Evolutionary conservation across 2,113 vertebrate genomes (phyloP).

Genomic region (Chrysemys picta): DNA sequence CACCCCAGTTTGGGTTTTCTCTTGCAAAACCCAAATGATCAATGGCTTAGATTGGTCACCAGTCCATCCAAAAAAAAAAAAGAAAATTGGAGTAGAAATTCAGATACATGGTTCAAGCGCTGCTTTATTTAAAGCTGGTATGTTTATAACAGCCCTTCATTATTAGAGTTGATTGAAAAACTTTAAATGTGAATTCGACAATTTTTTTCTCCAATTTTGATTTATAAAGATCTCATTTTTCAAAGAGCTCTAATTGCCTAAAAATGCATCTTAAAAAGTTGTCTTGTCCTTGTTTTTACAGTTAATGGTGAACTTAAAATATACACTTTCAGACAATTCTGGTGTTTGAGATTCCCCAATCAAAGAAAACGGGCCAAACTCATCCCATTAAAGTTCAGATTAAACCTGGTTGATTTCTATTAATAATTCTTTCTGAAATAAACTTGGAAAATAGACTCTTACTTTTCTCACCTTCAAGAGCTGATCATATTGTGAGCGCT

Average conservation of each 20-base stretch:
- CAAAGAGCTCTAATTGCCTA: not conserved
- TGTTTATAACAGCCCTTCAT: not conserved
- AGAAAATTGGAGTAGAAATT: not conserved
- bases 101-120: not conserved
- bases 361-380: not conserved
- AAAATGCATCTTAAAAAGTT: not conserved
- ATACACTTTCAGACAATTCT: not conserved
- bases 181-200: not conserved
- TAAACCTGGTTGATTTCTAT: not conserved
- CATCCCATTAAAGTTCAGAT: not conserved
- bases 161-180: not conserved
- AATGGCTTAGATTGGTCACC: not conserved
- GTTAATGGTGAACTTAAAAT: not conserved
- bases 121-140: not conserved
- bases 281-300: not conserved
- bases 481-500: not conserved
- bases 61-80: not conserved
- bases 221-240: not conserved
- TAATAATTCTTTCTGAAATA: not conserved
- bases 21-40: not conserved
- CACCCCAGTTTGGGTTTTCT: not conserved
- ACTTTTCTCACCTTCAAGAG: not conserved
- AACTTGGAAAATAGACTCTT: not conserved
- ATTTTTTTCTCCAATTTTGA: not conserved
- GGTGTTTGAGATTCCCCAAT: not conserved